phyloP scores from a whole-genome alignment of 1,140 invertebrate species.

The Aradophagus sp. region DNA sequence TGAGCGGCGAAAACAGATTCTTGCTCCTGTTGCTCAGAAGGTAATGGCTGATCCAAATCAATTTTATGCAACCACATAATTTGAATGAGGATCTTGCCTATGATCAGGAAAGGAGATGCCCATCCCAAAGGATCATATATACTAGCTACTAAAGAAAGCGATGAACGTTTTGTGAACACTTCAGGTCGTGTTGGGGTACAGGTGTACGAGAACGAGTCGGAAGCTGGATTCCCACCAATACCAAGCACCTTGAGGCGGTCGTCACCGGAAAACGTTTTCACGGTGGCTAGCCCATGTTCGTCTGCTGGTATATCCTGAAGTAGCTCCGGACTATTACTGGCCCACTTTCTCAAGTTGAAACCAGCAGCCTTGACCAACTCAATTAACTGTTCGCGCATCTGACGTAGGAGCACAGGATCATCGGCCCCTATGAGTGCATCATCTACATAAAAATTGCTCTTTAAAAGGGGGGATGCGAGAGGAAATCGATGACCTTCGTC shows the following conservation, averaged over 20 bases:
- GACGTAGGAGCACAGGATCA: not conserved
- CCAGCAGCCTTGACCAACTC: not conserved
- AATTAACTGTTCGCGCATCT: not conserved
- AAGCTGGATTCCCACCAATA: conserved; percentile 1
- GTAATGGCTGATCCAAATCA: not conserved
- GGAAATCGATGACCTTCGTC: not conserved
- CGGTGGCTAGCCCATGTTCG: not conserved
- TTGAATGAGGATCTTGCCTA: not conserved
- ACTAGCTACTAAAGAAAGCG: not conserved
- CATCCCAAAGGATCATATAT: not conserved
- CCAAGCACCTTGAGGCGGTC: conserved; percentile 4
- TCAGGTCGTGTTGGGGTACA: not conserved
- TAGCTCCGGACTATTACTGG: conserved; percentile 9
- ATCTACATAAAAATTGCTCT: conserved; percentile 5
- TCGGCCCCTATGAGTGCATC: conserved; percentile 16
- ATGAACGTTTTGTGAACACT: not conserved
- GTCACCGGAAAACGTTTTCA: not conserved
- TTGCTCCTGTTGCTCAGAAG: not conserved
- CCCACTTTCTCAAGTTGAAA: conserved; percentile 19
- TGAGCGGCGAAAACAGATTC: too few species aligned
- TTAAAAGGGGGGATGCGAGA: not conserved
- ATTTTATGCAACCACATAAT: not conserved
- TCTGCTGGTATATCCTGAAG: not conserved
- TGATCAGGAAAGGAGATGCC: not conserved
- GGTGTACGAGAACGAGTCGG: not conserved